Evolutionary conservation across 1,140 invertebrate species (phyloP).

Genomic region (Drosophila arizonae): DNA sequence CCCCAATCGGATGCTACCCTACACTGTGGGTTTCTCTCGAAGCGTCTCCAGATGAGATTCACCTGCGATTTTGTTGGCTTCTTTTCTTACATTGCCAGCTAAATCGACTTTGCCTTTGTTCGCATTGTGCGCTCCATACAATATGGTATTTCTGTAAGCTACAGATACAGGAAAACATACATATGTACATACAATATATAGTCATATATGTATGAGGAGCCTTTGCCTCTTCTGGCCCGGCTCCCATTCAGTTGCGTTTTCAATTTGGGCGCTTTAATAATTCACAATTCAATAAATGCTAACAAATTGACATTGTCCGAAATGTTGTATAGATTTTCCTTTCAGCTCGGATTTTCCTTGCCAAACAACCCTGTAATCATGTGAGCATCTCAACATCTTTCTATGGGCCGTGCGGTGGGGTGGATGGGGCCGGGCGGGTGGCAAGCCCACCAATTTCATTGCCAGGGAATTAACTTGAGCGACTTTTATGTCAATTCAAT

Average conservation of each 20-base stretch:
- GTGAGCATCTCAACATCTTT: conserved; percentile 32
- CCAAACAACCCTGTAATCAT: conserved; percentile 69
- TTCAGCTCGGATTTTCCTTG: conserved; percentile 24
- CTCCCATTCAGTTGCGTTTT: conserved; percentile 55
- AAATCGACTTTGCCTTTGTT: conserved; percentile 72
- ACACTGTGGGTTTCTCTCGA: neutral
- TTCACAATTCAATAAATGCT: conserved; percentile 82
- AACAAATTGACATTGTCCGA: conserved; percentile 81
- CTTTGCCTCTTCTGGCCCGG: neutral
- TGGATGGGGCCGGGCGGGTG: neutral
- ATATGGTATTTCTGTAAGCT: conserved; percentile 66
- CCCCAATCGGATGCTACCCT: neutral
- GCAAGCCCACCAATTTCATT: conserved; percentile 70
- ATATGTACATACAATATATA: neutral
- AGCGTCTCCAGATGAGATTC: conserved; percentile 6
- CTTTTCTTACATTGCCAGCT: conserved; percentile 63
- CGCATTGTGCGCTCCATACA: conserved; percentile 32
- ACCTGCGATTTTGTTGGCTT: conserved; percentile 50
- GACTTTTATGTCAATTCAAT: conserved; percentile 82
- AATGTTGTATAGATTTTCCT: conserved; percentile 63
- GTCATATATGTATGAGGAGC: conserved; percentile 13
- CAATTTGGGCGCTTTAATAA: conserved; percentile 82
- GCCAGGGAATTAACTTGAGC: conserved; percentile 78
- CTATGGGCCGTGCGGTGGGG: neutral
- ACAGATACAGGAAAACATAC: conserved; percentile 35